A percentile compares a stretch with the other conserved stretches of the same genome.
These are phyloP conservation scores for Cosmia pyralina DNA, from an alignment of 2,888 invertebrate genomes.

Conservation along the genomic window DNA sequence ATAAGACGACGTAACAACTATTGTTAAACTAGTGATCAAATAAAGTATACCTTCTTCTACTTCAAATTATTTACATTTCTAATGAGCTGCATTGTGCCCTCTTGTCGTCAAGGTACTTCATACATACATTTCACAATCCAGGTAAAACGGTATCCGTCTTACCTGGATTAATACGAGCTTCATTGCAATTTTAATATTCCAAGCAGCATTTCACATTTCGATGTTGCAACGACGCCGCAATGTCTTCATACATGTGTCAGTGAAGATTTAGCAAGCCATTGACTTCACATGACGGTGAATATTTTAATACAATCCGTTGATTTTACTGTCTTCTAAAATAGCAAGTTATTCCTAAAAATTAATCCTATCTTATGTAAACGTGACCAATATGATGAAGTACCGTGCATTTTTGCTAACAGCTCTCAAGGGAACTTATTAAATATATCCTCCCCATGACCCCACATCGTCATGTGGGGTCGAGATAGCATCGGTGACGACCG, in stretches of 20 bases:
- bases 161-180: conserved; percentile 23
- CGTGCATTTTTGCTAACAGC: conserved; percentile 7
- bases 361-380: conserved; percentile 2
- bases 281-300: background rate
- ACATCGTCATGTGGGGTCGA: no score
- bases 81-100: conserved; percentile 14
- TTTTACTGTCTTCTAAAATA: background rate
- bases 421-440: background rate
- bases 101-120: conserved; percentile 18
- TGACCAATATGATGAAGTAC: conserved; percentile 7
- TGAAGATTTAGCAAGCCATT: conserved; percentile 13
- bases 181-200: conserved; percentile 51
- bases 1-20: conserved; percentile 2
- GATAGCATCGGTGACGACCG: no score
- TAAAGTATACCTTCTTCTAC: conserved; percentile 4
- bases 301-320: background rate
- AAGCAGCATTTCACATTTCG: conserved; percentile 39
- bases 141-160: conserved; percentile 27
- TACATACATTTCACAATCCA: conserved; percentile 19
- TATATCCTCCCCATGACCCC: background rate
- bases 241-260: conserved; percentile 7
- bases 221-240: conserved; percentile 17
- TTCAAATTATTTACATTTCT: conserved; percentile 15
- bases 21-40: conserved; percentile 21
- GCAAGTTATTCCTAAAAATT: background rate